These are phyloP conservation scores for Lycocorax pyrrhopterus DNA, from an alignment of 2,113 vertebrate species.

Conservation along the genomic window DNA sequence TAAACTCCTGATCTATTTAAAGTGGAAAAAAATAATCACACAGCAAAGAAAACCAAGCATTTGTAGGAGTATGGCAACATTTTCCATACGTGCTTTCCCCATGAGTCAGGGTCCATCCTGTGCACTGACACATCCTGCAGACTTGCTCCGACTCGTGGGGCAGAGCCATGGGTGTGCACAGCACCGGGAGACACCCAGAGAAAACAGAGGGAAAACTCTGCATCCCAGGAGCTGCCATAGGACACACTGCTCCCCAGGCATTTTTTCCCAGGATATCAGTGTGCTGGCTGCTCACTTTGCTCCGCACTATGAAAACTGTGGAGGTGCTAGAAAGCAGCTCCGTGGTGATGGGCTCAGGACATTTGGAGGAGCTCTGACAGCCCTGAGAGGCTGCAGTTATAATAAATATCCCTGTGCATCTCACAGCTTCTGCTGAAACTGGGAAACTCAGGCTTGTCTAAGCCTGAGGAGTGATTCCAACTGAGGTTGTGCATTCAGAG, in stretches of 20 bases:
- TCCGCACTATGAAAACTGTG: not conserved
- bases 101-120: slow-evolving; percentile 43
- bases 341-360: not conserved
- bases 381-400: not conserved
- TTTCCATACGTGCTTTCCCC: slow-evolving; percentile 25
- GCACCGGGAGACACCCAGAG: not conserved
- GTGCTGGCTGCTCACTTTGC: not conserved
- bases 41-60: not conserved
- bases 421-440: not conserved
- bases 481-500: not conserved
- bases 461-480: not conserved
- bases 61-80: not conserved
- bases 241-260: not conserved
- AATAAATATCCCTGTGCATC: not conserved
- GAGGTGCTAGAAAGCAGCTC: not conserved
- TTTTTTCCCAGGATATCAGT: not conserved
- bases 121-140: slow-evolving; percentile 12
- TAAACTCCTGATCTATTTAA: not conserved
- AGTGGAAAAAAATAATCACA: not conserved
- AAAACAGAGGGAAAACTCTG: not conserved
- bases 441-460: not conserved
- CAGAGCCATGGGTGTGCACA: not conserved
- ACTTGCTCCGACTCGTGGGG: slow-evolving; percentile 20
- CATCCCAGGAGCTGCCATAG: not conserved
- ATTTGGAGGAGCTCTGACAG: not conserved